Base-by-base conservation (phyloP, 2,113 vertebrate genomes). In the Benitochromis conjunctus region DNA sequence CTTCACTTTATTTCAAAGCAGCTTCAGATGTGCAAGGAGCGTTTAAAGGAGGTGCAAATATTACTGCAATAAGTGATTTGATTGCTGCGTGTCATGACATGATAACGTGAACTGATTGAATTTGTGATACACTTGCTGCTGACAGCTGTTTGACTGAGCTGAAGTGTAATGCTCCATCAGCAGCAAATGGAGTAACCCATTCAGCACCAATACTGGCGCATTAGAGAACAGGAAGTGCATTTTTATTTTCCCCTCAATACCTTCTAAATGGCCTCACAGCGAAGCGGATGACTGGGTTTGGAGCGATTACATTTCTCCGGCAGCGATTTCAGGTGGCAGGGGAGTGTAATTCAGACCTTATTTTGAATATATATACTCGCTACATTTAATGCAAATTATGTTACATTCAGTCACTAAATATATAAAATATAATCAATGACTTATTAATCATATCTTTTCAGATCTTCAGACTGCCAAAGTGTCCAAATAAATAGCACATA, bases 141-240 rank as follows among this genome's bases (percentile, higher is more conserved):
- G 87, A 89, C 92, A 88, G 90, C 88, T 87, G 83, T 90, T 91
- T 92, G 86, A 89, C 84, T 81, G 89, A 89, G 64, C 81, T 84
- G 81, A 78, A 88, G 66, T 60, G 69, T 84, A 82, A 92, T 60
- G 83, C 88, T 91, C 90, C 83, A 83, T 83, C 90, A 88, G 86
- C 86, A 69, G 86, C 88, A 85, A 85, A 91, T 84, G 62, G 64
- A 91, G 64, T 60, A 85, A 87, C 55, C 78, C 86, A 85, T 91
- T 90, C 88, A 89, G 46, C 82, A 81, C 62, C 80, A 55, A 82
- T 54, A 43, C 46, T 19, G 82, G 38, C 7, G 1, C 85, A 79
- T 86, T 80, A 90, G 43, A 91, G 87, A 66, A 58, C 88, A 90
- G 83, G 83, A 85, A 80, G 83, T 54, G 76, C 85, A 86, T 81